phyloP scores from a whole-genome alignment of 2,113 vertebrate species.

The Pteropus alecto region DNA sequence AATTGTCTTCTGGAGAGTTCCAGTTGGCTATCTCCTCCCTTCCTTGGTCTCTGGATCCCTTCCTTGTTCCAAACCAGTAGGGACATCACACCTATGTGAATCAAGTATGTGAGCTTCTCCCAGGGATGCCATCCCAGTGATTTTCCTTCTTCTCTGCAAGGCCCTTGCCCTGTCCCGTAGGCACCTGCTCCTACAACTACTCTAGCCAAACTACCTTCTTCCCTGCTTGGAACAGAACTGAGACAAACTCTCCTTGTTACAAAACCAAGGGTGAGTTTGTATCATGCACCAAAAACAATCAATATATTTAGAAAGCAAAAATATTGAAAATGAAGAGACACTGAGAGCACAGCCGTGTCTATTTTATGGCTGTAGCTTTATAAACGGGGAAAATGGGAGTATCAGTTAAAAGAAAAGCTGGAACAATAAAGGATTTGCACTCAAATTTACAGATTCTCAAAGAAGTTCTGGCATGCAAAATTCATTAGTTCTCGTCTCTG shows the following conservation, averaged over 20 bases:
- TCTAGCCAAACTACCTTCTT: not conserved
- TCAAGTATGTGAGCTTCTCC: not conserved
- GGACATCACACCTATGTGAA: fast-evolving
- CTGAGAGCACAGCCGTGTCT: not conserved
- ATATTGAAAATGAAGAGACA: not conserved
- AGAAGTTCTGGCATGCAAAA: not conserved
- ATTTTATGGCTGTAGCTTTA: not conserved
- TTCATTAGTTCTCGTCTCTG: not conserved
- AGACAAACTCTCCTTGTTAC: not conserved
- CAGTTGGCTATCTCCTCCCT: not conserved
- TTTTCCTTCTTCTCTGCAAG: not conserved
- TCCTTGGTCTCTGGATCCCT: not conserved
- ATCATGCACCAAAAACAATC: not conserved
- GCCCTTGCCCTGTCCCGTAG: not conserved
- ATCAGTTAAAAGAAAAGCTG: not conserved
- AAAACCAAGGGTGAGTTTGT: not conserved
- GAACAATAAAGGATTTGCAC: not conserved
- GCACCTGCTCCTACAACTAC: not conserved
- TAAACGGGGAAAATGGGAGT: not conserved
- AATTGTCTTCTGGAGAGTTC: not conserved
- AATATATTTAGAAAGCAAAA: constrained; percentile 3
- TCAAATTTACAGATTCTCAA: not conserved
- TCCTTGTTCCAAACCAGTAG: not conserved
- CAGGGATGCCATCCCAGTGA: not conserved
- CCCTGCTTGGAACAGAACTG: not conserved